Percentiles rank a stretch among this genome's conserved stretches.
Evolutionary conservation across 2,797 vertebrate species (phyloP).

Genomic region (Synanceia verrucosa): DNA sequence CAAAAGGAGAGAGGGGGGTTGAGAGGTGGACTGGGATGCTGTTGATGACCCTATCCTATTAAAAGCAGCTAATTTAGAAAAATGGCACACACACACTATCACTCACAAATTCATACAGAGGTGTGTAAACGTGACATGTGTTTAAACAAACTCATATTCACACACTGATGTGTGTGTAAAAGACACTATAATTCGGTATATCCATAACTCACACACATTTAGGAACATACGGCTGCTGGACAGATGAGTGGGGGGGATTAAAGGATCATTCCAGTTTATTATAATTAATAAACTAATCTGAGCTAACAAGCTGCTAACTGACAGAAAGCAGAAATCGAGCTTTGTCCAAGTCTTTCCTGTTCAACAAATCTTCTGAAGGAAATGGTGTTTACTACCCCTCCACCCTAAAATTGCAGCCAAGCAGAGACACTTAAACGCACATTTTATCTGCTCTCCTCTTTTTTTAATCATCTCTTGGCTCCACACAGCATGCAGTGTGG

Average conservation of each 20-base stretch:
- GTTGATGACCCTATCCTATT: conserved; percentile 58
- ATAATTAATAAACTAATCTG: no score
- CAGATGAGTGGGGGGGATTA: conserved; percentile 80
- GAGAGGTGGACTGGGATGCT: conserved; percentile 57
- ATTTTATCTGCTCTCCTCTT: conserved; percentile 37
- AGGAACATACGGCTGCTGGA: conserved; percentile 37
- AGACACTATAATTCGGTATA: conserved; percentile 34
- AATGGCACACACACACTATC: conserved; percentile 24
- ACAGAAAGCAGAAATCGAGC: background rate
- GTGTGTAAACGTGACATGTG: conserved; percentile 34
- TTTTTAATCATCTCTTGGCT: conserved; percentile 48
- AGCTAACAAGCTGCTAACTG: background rate
- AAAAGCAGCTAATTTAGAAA: conserved; percentile 74
- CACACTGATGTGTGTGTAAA: conserved; percentile 33
- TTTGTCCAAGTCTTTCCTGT: background rate
- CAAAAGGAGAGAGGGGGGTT: conserved; percentile 5
- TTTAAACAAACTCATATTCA: conserved; percentile 40
- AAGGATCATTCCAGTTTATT: conserved; percentile 64
- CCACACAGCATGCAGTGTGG: conserved; percentile 45
- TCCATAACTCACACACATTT: conserved; percentile 25
- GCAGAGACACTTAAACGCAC: background rate
- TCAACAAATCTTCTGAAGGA: background rate
- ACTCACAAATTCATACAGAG: conserved; percentile 13
- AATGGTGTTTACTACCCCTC: background rate
- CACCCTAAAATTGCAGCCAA: background rate